Evolutionary conservation across 2,797 vertebrate species (phyloP).

Genomic region (Moxostoma hubbsi): DNA sequence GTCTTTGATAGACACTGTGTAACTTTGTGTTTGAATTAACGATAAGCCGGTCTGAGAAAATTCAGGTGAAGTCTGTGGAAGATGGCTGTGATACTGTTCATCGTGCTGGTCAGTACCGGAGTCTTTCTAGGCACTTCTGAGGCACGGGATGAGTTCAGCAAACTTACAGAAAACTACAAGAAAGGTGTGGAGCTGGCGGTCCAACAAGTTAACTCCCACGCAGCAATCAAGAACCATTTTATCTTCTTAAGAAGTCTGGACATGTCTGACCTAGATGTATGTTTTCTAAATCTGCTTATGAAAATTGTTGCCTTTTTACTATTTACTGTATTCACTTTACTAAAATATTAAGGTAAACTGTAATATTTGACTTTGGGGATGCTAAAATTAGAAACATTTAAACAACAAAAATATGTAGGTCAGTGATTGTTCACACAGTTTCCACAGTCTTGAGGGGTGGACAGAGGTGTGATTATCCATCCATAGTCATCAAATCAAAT

Average conservation of each 20-base stretch:
- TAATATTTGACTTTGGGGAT: neutral
- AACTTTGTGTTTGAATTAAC: neutral
- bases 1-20: neutral
- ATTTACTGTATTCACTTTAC: neutral
- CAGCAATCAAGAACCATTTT: slow-evolving; percentile 64
- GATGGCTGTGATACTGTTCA: slow-evolving; percentile 65
- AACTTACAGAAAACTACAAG: slow-evolving; percentile 60
- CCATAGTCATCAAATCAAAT: too few relatives aligned
- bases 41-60: slow-evolving; percentile 14
- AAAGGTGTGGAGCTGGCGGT: slow-evolving; percentile 71
- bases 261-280: slow-evolving; percentile 68
- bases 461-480: too few relatives aligned
- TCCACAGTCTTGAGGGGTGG: too few relatives aligned
- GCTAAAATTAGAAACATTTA: neutral
- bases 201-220: slow-evolving; percentile 59
- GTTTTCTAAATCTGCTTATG: neutral
- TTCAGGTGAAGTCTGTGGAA: neutral
- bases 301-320: neutral
- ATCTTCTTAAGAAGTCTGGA: slow-evolving; percentile 69
- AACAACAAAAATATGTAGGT: neutral
- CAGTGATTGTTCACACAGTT: neutral
- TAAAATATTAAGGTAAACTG: neutral
- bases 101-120: slow-evolving; percentile 66
- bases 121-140: slow-evolving; percentile 49
- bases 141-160: slow-evolving; percentile 62